Conservation (phyloP, 1,140 invertebrate genomes). For the Pogonomyrmex barbatus region DNA sequence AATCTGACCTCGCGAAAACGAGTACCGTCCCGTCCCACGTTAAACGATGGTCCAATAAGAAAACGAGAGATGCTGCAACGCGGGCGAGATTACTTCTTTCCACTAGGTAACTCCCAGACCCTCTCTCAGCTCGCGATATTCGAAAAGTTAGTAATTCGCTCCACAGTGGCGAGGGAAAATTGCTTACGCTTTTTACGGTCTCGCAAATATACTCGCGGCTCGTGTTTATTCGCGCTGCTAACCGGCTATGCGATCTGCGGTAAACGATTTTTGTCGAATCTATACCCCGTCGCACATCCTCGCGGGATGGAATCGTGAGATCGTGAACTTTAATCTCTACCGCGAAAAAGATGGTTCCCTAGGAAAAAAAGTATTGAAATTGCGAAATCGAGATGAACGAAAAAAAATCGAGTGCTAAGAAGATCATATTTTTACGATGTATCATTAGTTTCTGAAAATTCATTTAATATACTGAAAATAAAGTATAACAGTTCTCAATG, state of each 20-base stretch:
- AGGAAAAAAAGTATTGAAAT: slow-evolving; percentile 11
- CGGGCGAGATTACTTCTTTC: slow-evolving; percentile 69
- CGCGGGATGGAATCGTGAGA: not conserved
- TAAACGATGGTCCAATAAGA: slow-evolving; percentile 67
- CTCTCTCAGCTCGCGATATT: slow-evolving; percentile 64
- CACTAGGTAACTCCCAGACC: slow-evolving; percentile 36
- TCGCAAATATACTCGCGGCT: slow-evolving; percentile 63
- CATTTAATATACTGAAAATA: not conserved
- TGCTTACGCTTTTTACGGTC: slow-evolving; percentile 69
- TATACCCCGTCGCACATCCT: not conserved
- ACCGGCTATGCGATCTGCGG: slow-evolving; percentile 40
- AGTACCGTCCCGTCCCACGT: slow-evolving; percentile 39
- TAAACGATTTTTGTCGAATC: slow-evolving; percentile 70
- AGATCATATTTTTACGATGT: not conserved
- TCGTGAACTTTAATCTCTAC: slow-evolving; percentile 61
- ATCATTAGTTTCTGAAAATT: not conserved
- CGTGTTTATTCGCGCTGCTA: slow-evolving; percentile 66
- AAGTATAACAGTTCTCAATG: not conserved
- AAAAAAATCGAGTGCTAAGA: not conserved
- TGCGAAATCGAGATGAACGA: not conserved
- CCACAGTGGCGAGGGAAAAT: slow-evolving; percentile 61
- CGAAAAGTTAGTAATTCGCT: slow-evolving; percentile 72
- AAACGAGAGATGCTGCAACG: slow-evolving; percentile 55
- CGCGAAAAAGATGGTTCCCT: not conserved
- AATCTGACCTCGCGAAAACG: slow-evolving; percentile 56